A percentile compares a stretch with the other conserved stretches of the same genome.
Evolutionary conservation across 2,888 invertebrate species (phyloP).

Genomic region (Coenonympha arcania): DNA sequence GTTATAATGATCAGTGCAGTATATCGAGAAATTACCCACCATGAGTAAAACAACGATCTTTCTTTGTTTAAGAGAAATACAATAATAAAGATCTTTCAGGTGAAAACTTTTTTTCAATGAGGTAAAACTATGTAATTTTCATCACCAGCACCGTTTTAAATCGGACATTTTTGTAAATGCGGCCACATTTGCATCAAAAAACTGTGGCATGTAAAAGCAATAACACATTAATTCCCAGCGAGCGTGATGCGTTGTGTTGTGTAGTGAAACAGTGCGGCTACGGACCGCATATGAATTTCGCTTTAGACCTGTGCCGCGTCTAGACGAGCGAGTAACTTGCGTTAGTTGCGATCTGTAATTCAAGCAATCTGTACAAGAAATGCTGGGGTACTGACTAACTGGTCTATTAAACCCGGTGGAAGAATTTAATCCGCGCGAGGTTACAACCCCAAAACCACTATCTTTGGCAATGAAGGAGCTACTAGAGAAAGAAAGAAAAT

Average conservation of each 20-base stretch:
- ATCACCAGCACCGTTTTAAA: background rate
- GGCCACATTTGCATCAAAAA: conserved; percentile 18
- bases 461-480: no score
- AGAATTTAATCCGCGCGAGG: no score
- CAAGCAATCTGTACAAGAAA: no score
- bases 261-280: conserved; percentile 43
- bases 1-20: no score
- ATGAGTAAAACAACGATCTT: no score
- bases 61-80: no score
- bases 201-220: conserved; percentile 24
- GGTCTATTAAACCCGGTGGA: no score
- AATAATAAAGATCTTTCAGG: no score
- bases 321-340: conserved; percentile 20
- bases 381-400: no score
- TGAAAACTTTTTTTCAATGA: background rate
- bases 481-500: no score
- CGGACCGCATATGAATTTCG: conserved; percentile 46
- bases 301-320: conserved; percentile 38
- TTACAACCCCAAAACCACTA: no score
- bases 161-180: conserved; percentile 14
- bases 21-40: no score
- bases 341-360: background rate
- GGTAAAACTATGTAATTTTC: background rate
- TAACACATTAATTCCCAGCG: conserved; percentile 31
- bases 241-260: conserved; percentile 38